phyloP scores from a whole-genome alignment of 2,797 vertebrate genomes.

The Linurgus olivaceus region DNA sequence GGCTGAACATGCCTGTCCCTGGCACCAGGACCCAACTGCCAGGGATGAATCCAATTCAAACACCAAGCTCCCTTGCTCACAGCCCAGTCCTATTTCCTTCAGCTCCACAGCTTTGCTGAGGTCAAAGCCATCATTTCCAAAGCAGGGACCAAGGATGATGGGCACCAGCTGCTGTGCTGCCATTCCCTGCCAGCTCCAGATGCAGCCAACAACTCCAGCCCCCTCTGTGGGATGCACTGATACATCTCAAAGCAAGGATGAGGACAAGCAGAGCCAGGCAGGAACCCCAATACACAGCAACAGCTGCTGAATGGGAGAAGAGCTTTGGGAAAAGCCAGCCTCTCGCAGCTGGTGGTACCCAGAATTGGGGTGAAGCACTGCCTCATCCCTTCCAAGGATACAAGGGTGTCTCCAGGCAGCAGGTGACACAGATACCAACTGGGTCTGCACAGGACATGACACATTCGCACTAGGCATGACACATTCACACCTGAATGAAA shows the following conservation, averaged over 20 bases:
- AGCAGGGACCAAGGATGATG: background rate
- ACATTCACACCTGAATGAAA: accelerated
- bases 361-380: background rate
- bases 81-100: background rate
- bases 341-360: background rate
- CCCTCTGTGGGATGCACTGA: background rate
- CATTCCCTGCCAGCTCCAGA: background rate
- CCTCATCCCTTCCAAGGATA: background rate
- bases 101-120: background rate
- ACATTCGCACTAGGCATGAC: background rate
- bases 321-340: background rate
- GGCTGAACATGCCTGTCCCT: background rate
- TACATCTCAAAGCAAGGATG: background rate
- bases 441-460: background rate
- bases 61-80: accelerated
- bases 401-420: background rate
- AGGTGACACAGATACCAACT: background rate
- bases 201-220: background rate
- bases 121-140: background rate
- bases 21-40: background rate
- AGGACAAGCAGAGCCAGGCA: background rate
- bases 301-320: background rate
- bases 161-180: background rate
- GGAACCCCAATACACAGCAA: background rate
- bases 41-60: background rate